These are phyloP conservation scores for Sitophilus oryzae DNA, from an alignment of 1,140 invertebrate genomes.

Conservation along the genomic window DNA sequence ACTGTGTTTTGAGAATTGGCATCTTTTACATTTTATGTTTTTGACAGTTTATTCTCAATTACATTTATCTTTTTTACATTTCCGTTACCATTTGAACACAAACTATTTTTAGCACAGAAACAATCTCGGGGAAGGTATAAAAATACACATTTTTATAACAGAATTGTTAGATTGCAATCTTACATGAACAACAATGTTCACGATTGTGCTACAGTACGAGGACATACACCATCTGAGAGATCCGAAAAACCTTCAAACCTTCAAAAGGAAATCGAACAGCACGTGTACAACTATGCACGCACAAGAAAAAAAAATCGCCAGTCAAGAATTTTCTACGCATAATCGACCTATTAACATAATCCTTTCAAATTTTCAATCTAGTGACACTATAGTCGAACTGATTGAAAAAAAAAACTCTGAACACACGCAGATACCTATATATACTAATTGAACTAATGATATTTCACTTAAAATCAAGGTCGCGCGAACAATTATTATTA, in stretches of 20 bases:
- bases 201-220: too few species aligned
- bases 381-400: slow-evolving; percentile 20
- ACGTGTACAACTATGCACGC: not conserved
- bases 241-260: not conserved
- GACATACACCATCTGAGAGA: not conserved
- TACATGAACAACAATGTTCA: too few species aligned
- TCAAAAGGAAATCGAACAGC: not conserved
- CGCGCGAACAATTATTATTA: slow-evolving; percentile 16
- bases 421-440: too few species aligned
- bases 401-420: slow-evolving; percentile 18
- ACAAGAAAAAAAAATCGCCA: not conserved
- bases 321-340: slow-evolving; percentile 1
- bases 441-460: slow-evolving; percentile 25
- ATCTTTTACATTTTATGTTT: too few species aligned
- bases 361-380: slow-evolving; percentile 22
- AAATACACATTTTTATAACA: too few species aligned
- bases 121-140: too few species aligned
- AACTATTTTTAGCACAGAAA: too few species aligned
- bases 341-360: slow-evolving; percentile 23
- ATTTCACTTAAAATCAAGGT: slow-evolving; percentile 18
- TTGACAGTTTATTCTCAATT: too few species aligned
- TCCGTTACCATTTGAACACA: too few species aligned
- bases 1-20: too few species aligned
- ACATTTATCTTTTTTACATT: too few species aligned
- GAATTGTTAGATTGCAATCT: too few species aligned